These are phyloP conservation scores for Cosmia trapezina DNA, from an alignment of 2,888 invertebrate genomes.

Conservation along the genomic window DNA sequence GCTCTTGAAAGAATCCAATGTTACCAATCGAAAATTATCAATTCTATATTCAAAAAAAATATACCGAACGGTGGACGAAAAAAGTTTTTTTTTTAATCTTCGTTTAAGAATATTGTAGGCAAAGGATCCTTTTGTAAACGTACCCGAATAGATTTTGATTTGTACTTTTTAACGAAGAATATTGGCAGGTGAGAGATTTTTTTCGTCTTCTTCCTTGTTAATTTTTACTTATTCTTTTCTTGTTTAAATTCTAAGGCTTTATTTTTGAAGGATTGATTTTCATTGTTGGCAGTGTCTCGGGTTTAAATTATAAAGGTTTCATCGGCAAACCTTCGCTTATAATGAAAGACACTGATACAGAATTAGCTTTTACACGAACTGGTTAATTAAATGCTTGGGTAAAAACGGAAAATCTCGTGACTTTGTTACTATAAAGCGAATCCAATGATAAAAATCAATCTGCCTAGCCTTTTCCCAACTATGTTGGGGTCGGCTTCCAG, in stretches of 20 bases:
- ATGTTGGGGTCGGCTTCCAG: no score
- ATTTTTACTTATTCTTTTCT: slow-evolving; percentile 47
- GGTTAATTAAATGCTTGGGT: slow-evolving; percentile 6
- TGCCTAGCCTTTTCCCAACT: no score
- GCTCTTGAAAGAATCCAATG: slow-evolving; percentile 50
- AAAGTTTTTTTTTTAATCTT: slow-evolving; percentile 61
- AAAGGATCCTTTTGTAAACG: slow-evolving; percentile 57
- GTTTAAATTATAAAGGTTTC: slow-evolving; percentile 27
- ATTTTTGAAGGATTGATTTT: slow-evolving; percentile 28
- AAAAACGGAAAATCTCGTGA: not conserved
- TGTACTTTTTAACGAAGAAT: slow-evolving; percentile 59
- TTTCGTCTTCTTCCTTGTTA: slow-evolving; percentile 30
- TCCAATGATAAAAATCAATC: no score
- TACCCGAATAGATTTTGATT: slow-evolving; percentile 62
- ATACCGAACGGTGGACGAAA: slow-evolving; percentile 38
- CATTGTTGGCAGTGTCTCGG: slow-evolving; percentile 24
- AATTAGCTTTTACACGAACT: slow-evolving; percentile 25
- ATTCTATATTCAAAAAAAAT: slow-evolving; percentile 60
- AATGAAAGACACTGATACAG: slow-evolving; percentile 11
- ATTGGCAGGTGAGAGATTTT: slow-evolving; percentile 59
- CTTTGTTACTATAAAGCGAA: not conserved
- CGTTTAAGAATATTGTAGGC: slow-evolving; percentile 52
- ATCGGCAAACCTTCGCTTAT: slow-evolving; percentile 2
- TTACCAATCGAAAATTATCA: slow-evolving; percentile 59
- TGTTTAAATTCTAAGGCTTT: slow-evolving; percentile 39